Conservation (phyloP, 2,797 vertebrate species). For the Enteromius thamalakanensis region DNA sequence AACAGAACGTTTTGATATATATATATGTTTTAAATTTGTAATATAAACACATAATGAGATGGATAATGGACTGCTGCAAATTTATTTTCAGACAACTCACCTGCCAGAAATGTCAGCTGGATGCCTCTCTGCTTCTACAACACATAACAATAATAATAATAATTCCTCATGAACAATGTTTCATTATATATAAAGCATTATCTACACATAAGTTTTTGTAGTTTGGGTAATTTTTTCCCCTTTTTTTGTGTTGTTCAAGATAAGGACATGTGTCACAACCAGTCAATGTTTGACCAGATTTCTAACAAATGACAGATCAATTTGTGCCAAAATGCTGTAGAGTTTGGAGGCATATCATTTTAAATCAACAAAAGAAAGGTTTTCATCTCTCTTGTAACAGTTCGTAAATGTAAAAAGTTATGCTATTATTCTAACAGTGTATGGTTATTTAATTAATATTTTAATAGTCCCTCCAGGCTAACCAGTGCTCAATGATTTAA, state of each 20-base stretch:
- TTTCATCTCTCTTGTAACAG: not conserved
- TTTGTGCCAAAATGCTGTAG: not conserved
- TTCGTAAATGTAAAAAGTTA: not conserved
- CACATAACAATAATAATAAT: not conserved
- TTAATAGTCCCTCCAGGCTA: not conserved
- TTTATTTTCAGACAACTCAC: conserved; percentile 65
- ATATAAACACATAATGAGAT: not conserved
- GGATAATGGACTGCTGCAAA: conserved; percentile 1
- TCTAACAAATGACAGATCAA: not conserved
- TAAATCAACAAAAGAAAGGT: not conserved
- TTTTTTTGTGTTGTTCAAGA: not conserved
- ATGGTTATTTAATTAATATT: not conserved
- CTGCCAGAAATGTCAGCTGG: conserved; percentile 66
- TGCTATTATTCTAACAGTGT: not conserved
- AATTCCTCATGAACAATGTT: not conserved
- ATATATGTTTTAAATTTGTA: not conserved
- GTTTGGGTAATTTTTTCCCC: not conserved
- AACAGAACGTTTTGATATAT: not conserved
- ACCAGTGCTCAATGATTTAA: not conserved
- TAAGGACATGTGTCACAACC: not conserved
- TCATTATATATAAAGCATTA: not conserved
- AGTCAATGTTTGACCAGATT: not conserved
- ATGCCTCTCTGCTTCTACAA: conserved; percentile 66
- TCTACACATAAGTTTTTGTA: not conserved
- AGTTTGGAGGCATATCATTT: not conserved